Evolutionary conservation across 2,113 vertebrate species (phyloP), one percentile per base, ranked within the genome.

Genomic region (Urocitellus parryii): DNA sequence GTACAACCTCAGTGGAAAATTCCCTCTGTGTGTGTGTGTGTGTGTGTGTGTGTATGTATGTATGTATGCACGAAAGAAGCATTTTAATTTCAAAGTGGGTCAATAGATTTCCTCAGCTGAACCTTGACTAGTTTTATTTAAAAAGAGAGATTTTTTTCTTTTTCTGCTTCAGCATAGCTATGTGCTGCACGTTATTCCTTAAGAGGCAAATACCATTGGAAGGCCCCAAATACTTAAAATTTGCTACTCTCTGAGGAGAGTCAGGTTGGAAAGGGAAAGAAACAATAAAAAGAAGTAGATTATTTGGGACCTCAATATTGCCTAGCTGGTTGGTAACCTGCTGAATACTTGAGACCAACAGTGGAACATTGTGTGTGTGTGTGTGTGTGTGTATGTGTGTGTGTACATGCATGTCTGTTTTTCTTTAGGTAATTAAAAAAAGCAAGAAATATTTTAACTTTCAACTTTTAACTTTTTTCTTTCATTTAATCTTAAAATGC

Each of bases 81-180:
- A 80, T 61, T 97, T 93, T 88, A 51, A 95, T 96, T 94, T 93
- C 18, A 92, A 91, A 97, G n/a, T 81, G 16, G 86, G 65, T 93
- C 93, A 96, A 74, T 78, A 89, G 61, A 96, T 96, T 95, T 93
- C 37, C 34, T 67, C 72, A 92, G 91, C 20, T 96, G 90, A 96
- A 96, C 67, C 72, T 61, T 91, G 76, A 91, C 32, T 58, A 37
- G 27, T n/a, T 86, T 93, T 9, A 1, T 39, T 85, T 73, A 4
- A 48, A 67, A 76, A 39, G 8, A 45, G 42, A 82, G 51, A 78
- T 42, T 77, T 61, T 78, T 27, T 58, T 80, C 25, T 78, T 77
- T 93, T 90, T 80, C 24, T 92, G 29, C 65, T 96, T 82, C 2
- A 14, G 32, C 37, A 51, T 81, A 53, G 5, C 39, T 89, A 2